Conservation (phyloP, 1,140 invertebrate genomes). For the Bombus breviceps region DNA sequence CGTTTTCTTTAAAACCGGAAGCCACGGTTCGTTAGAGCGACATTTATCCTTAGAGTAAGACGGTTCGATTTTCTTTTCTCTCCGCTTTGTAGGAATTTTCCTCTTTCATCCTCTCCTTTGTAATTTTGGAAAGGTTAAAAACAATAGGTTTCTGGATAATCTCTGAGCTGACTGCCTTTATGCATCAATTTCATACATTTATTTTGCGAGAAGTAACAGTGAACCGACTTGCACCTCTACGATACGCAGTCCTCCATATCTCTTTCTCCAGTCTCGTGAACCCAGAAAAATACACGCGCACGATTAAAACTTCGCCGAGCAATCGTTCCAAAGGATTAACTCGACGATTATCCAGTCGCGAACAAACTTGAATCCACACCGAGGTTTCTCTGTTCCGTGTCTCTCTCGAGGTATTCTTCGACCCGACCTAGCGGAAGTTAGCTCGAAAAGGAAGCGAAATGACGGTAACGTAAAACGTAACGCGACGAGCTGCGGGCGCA, state of each 20-base stretch:
- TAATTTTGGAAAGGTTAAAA: neutral
- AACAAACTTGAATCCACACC: conserved; percentile 5
- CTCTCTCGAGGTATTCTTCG: neutral
- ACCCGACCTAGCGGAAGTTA: conserved; percentile 27
- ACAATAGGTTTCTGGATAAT: neutral
- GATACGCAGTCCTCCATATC: no score
- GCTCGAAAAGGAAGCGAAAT: conserved; percentile 10
- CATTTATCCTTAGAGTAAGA: conserved; percentile 64
- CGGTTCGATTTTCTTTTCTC: conserved; percentile 41
- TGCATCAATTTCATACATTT: no score
- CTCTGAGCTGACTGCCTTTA: no score
- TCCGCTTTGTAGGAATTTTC: conserved; percentile 13
- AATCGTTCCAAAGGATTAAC: conserved; percentile 2
- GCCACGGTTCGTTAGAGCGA: conserved; percentile 67
- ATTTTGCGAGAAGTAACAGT: no score
- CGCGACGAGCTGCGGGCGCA: conserved; percentile 29
- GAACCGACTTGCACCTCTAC: no score
- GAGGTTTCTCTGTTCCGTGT: neutral
- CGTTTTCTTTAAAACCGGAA: conserved; percentile 47
- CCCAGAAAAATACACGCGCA: neutral
- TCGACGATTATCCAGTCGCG: conserved; percentile 1
- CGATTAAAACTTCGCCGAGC: neutral
- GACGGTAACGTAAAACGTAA: conserved; percentile 1
- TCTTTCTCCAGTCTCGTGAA: neutral
- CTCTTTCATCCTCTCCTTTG: neutral